Conservation (phyloP, 2,797 vertebrate species). For the Tadarida brasiliensis region DNA sequence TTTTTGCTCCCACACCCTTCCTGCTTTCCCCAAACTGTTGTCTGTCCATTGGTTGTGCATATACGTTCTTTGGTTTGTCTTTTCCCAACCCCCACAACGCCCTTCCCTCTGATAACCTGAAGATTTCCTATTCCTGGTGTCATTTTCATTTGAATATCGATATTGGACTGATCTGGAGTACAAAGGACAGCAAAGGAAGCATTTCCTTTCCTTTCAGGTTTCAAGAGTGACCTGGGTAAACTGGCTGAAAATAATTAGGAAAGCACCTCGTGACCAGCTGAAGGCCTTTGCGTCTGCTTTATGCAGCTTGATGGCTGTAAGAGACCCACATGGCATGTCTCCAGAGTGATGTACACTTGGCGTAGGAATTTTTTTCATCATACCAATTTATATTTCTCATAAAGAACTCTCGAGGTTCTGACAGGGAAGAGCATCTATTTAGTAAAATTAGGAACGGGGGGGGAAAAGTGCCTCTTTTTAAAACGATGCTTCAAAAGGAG, state of each 20-base stretch:
- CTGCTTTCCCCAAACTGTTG: no score
- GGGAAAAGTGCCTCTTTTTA: neutral
- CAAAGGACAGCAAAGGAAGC: neutral
- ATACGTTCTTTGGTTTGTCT: no score
- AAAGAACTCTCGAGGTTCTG: conserved; percentile 67
- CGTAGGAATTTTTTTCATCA: conserved; percentile 66
- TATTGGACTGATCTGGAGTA: neutral
- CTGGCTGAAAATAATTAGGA: neutral
- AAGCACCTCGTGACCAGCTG: fast-evolving
- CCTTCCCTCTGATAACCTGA: neutral
- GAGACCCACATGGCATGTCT: neutral
- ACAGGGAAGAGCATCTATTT: conserved; percentile 77
- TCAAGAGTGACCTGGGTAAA: neutral
- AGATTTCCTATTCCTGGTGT: neutral
- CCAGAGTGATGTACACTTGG: conserved; percentile 24
- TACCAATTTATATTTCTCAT: conserved; percentile 68
- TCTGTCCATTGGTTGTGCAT: no score
- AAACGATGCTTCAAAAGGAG: conserved; percentile 73
- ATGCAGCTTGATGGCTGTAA: neutral
- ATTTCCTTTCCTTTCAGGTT: neutral
- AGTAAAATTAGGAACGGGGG: conserved; percentile 75
- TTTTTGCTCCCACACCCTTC: no score
- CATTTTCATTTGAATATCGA: conserved; percentile 5
- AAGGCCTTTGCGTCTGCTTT: neutral
- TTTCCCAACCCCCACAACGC: no score